A percentile compares a stretch with the other conserved stretches of the same genome.
Conservation (phyloP, 2,797 vertebrate genomes). For the Geotrypetes seraphini region DNA sequence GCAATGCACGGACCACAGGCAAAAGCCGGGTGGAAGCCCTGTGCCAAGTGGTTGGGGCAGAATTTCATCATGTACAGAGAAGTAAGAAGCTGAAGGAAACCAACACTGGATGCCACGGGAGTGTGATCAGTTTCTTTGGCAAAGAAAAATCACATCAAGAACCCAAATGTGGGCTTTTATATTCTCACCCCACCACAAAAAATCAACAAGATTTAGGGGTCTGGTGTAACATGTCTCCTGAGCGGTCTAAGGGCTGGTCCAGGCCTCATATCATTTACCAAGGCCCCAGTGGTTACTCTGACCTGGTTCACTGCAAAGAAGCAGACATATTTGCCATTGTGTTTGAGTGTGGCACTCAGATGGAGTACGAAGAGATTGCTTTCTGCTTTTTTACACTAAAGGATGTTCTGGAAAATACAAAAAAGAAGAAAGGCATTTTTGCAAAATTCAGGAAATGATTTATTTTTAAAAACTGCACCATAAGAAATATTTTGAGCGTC, state of each 20-base stretch:
- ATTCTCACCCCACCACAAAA: slow-evolving; percentile 55
- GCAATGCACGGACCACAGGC: slow-evolving; percentile 50
- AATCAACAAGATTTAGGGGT: slow-evolving; percentile 55
- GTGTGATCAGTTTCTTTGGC: slow-evolving; percentile 57
- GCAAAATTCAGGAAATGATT: neutral
- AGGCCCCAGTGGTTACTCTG: slow-evolving; percentile 67
- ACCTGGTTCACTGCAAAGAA: slow-evolving; percentile 56
- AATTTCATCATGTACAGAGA: slow-evolving; percentile 49
- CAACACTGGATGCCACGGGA: slow-evolving; percentile 58
- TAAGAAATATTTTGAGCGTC: no score
- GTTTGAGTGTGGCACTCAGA: slow-evolving; percentile 58
- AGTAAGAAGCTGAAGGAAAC: slow-evolving; percentile 50
- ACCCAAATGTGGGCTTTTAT: slow-evolving; percentile 62
- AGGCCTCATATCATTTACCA: slow-evolving; percentile 54
- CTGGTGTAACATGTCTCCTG: slow-evolving; percentile 62
- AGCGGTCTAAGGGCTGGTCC: slow-evolving; percentile 51
- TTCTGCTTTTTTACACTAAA: slow-evolving; percentile 11
- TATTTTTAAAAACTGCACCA: no score
- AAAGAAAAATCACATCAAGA: slow-evolving; percentile 29
- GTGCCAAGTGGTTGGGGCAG: slow-evolving; percentile 46
- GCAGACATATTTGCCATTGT: slow-evolving; percentile 57
- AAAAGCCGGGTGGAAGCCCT: slow-evolving; percentile 57
- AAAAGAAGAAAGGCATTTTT: slow-evolving; percentile 1
- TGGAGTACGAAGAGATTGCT: slow-evolving; percentile 57
- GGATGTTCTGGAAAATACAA: slow-evolving; percentile 8